Conservation (phyloP, 2,113 vertebrate genomes). For the Rhadina sibilatrix region DNA sequence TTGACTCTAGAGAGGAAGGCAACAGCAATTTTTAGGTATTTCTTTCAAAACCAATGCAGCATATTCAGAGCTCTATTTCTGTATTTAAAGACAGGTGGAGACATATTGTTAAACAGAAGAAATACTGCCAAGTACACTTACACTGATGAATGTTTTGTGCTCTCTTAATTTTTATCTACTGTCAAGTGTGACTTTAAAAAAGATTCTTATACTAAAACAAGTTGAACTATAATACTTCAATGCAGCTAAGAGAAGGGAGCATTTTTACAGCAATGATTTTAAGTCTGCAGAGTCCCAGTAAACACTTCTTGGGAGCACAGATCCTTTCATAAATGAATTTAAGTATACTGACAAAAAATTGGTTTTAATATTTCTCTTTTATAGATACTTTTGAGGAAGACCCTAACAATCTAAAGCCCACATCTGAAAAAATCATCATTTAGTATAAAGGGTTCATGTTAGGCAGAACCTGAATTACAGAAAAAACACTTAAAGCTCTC, state of each 20-base stretch:
- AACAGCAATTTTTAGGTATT: neutral
- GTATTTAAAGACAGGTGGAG: neutral
- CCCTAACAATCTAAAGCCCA: neutral
- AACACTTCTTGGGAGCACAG: neutral
- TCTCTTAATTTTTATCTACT: neutral
- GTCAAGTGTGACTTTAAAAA: neutral
- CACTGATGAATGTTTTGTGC: neutral
- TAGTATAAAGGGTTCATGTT: neutral
- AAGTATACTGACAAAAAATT: neutral
- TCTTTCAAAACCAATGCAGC: neutral
- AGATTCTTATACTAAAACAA: neutral
- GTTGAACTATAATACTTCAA: neutral
- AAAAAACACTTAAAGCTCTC: neutral
- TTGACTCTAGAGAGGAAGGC: neutral
- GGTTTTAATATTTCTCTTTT: neutral
- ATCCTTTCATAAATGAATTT: neutral
- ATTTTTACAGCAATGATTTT: neutral
- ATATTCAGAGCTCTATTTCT: neutral
- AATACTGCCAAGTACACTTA: neutral
- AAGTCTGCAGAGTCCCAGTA: neutral
- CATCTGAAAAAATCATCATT: neutral
- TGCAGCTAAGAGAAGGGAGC: neutral
- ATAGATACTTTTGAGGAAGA: neutral
- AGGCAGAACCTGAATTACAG: neutral
- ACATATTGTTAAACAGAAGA: neutral